These are phyloP conservation scores for Bothrops jararaca DNA, from an alignment of 2,113 vertebrate genomes.

Conservation along the genomic window DNA sequence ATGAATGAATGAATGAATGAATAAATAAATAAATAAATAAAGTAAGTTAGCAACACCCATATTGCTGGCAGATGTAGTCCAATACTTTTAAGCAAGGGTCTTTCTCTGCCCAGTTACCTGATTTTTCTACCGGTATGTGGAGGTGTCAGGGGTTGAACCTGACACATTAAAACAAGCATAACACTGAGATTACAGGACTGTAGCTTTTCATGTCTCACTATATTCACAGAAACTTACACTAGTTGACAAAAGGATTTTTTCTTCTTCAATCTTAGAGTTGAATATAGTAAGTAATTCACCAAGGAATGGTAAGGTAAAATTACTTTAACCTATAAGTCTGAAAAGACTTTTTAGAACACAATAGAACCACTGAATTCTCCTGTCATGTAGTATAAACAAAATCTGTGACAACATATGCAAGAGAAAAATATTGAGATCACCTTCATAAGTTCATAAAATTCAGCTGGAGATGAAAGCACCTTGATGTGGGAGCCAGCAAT, in stretches of 20 bases:
- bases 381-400: not conserved
- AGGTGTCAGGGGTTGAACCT: not conserved
- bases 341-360: not conserved
- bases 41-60: not conserved
- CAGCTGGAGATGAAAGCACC: constrained; percentile 83
- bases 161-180: not conserved
- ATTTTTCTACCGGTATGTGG: not conserved
- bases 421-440: constrained; percentile 54
- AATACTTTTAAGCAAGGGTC: not conserved
- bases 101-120: not conserved
- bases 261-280: not conserved
- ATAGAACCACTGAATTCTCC: not conserved
- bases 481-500: constrained; percentile 82
- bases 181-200: not conserved
- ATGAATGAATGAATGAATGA: too few relatives aligned
- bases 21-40: not conserved
- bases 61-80: not conserved
- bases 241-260: not conserved
- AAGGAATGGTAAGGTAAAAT: not conserved
- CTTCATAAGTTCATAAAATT: constrained; percentile 94
- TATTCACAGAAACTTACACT: not conserved
- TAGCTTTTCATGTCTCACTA: too few relatives aligned
- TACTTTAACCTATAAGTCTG: not conserved
- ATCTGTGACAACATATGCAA: not conserved
- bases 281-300: not conserved